A percentile compares a stretch with the other conserved stretches of the same genome.
Conservation (phyloP, 2,113 vertebrate species). For the Atrichornis clamosus region DNA sequence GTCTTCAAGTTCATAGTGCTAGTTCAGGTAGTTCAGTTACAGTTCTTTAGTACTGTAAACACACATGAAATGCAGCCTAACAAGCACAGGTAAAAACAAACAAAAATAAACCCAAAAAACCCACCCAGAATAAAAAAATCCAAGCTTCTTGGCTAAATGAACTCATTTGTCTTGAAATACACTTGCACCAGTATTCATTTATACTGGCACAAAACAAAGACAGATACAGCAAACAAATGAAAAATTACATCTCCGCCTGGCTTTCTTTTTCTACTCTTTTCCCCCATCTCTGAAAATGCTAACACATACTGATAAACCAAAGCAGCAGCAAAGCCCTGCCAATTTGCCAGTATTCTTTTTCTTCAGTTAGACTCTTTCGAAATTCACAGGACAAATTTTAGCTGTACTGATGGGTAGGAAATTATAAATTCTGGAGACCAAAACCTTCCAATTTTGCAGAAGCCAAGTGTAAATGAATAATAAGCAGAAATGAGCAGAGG, state of each 20-base stretch:
- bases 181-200: background rate
- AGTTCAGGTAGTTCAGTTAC: background rate
- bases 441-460: background rate
- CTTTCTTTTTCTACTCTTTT: background rate
- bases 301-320: background rate
- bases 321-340: background rate
- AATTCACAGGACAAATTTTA: background rate
- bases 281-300: background rate
- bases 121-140: background rate
- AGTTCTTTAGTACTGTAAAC: background rate
- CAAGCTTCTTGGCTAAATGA: background rate
- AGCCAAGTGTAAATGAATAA: background rate
- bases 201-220: background rate
- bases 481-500: background rate
- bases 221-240: background rate
- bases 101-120: background rate
- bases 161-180: constrained; percentile 14
- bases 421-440: background rate
- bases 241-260: background rate
- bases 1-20: background rate
- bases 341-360: background rate
- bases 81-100: background rate
- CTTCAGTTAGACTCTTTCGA: background rate
- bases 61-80: background rate
- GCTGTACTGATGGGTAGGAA: background rate